phyloP scores from a whole-genome alignment of 2,797 vertebrate genomes.

The Alauda arvensis region DNA sequence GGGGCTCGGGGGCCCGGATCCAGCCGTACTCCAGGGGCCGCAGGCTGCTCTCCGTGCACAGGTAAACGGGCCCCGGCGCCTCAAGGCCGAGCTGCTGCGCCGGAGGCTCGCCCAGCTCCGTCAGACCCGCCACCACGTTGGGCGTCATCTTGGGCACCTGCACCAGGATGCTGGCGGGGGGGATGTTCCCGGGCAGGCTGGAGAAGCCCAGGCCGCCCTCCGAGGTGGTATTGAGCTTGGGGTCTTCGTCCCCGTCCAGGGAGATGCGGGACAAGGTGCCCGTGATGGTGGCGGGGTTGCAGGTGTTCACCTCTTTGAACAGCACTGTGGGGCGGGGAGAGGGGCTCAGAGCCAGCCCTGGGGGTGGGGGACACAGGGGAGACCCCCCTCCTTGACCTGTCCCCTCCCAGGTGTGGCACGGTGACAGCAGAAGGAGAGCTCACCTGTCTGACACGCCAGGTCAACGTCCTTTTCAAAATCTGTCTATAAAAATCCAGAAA shows the following conservation, averaged over 20 bases:
- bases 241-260: slow-evolving; percentile 93
- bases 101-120: slow-evolving; percentile 84
- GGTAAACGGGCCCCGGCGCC: slow-evolving; percentile 84
- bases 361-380: neutral
- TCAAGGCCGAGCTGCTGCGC: slow-evolving; percentile 85
- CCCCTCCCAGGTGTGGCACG: neutral
- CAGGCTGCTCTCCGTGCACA: slow-evolving; percentile 91
- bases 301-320: slow-evolving; percentile 97
- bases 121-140: slow-evolving; percentile 71
- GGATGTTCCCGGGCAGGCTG: slow-evolving; percentile 91
- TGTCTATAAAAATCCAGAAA: slow-evolving; percentile 81
- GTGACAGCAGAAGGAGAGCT: slow-evolving; percentile 35
- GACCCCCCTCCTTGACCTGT: neutral
- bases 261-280: slow-evolving; percentile 96
- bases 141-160: slow-evolving; percentile 86
- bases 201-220: slow-evolving; percentile 89
- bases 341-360: neutral
- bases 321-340: slow-evolving; percentile 79
- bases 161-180: slow-evolving; percentile 84
- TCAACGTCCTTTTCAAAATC: slow-evolving; percentile 99
- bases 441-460: slow-evolving; percentile 97
- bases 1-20: slow-evolving; percentile 81
- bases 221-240: slow-evolving; percentile 85
- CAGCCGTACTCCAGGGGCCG: slow-evolving; percentile 82
- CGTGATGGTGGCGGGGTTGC: slow-evolving; percentile 95